Evolutionary conservation across 2,113 vertebrate genomes (phyloP).

Genomic region (Sphaerodactylus townsendi): DNA sequence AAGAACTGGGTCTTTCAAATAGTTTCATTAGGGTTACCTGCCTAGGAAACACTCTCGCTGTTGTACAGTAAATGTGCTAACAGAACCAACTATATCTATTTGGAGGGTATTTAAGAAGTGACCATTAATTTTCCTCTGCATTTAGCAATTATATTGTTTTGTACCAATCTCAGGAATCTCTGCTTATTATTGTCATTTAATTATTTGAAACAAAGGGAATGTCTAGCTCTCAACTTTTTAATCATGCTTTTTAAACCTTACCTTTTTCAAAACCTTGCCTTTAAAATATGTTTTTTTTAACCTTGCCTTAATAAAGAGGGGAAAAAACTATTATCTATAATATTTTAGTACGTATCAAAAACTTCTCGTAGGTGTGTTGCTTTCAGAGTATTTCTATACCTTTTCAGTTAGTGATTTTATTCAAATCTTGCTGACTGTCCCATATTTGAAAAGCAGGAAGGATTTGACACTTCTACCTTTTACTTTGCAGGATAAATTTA

Average conservation of each 20-base stretch:
- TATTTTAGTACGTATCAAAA: conserved; percentile 42
- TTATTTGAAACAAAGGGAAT: neutral
- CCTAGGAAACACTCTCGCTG: neutral
- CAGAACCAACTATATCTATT: neutral
- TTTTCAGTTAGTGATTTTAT: conserved; percentile 37
- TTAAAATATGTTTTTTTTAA: neutral
- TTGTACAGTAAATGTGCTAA: neutral
- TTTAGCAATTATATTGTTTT: neutral
- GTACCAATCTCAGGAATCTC: neutral
- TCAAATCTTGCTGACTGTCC: conserved; percentile 58
- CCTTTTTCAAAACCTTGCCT: too few relatives aligned
- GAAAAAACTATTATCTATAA: conserved; percentile 26
- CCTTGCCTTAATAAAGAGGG: conserved; percentile 20
- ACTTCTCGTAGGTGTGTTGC: conserved; percentile 6
- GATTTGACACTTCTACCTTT: conserved; percentile 68
- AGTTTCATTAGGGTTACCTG: neutral
- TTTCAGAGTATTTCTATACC: conserved; percentile 24
- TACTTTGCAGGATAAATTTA: conserved; percentile 67
- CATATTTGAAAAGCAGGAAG: conserved; percentile 50
- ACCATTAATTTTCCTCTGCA: neutral
- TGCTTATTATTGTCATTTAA: neutral
- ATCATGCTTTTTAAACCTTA: conserved; percentile 34
- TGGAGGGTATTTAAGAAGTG: neutral
- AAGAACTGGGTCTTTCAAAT: neutral
- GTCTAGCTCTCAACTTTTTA: neutral